phyloP scores from a whole-genome alignment of 1,140 invertebrate species.

The Chionoecetes opilio region DNA sequence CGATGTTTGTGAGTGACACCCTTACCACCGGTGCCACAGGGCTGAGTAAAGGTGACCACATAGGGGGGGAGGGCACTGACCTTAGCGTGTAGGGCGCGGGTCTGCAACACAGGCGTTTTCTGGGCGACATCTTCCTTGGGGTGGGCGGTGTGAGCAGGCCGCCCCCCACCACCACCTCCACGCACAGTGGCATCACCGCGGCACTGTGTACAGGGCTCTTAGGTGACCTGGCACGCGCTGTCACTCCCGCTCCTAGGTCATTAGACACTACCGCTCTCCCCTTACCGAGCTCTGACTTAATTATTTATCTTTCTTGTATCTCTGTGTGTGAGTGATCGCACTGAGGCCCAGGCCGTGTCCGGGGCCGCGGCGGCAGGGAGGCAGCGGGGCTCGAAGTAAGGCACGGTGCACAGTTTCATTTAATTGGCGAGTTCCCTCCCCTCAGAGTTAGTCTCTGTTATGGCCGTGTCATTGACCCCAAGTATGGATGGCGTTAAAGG shows the following conservation, averaged over 20 bases:
- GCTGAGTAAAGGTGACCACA: neutral
- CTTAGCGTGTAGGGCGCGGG: slow-evolving; percentile 40
- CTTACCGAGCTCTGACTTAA: neutral
- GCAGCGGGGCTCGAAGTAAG: neutral
- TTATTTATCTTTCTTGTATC: neutral
- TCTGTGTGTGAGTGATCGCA: neutral
- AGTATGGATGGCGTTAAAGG: neutral
- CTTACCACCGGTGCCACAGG: too few relatives aligned
- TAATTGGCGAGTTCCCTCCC: slow-evolving; percentile 35
- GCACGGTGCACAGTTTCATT: slow-evolving; percentile 22
- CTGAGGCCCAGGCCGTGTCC: neutral
- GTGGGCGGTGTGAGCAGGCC: slow-evolving; percentile 13
- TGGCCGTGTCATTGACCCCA: slow-evolving; percentile 53
- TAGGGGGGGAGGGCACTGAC: slow-evolving; percentile 49
- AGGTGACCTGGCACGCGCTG: neutral
- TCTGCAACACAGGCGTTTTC: slow-evolving; percentile 48
- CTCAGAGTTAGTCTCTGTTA: slow-evolving; percentile 42
- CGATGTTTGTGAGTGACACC: too few relatives aligned
- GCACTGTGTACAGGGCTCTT: neutral
- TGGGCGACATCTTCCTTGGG: slow-evolving; percentile 12
- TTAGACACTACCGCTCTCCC: neutral
- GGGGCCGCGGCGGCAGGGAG: neutral
- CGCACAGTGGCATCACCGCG: slow-evolving; percentile 34
- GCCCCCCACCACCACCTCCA: slow-evolving; percentile 52
- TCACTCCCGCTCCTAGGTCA: neutral